phyloP scores from a whole-genome alignment of 2,113 vertebrate species.

The Butastur rufipennis region DNA sequence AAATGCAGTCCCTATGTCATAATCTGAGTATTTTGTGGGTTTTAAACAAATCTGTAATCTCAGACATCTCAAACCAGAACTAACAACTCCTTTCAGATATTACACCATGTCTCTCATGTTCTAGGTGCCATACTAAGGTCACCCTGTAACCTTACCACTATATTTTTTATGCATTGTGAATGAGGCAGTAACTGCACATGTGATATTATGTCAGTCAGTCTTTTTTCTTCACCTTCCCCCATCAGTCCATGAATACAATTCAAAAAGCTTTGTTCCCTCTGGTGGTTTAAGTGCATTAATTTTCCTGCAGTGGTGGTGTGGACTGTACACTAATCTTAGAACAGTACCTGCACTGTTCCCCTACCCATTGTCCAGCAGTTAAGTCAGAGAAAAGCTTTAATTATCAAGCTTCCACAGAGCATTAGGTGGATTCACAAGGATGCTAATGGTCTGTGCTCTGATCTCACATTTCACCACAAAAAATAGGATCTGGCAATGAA shows the following conservation, averaged over 20 bases:
- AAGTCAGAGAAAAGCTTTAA: not conserved
- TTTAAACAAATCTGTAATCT: not conserved
- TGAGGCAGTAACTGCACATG: too few relatives aligned
- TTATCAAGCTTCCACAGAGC: not conserved
- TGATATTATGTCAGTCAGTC: too few relatives aligned
- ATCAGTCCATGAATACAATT: not conserved
- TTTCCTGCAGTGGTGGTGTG: not conserved
- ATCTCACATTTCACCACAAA: not conserved
- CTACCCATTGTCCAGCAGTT: not conserved
- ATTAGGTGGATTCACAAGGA: not conserved
- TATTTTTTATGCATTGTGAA: not conserved
- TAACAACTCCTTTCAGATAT: not conserved
- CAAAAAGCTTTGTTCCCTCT: not conserved
- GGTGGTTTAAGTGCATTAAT: not conserved
- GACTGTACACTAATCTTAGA: not conserved
- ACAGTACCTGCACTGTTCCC: not conserved
- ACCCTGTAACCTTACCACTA: not conserved
- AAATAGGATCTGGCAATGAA: not conserved
- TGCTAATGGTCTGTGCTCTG: not conserved
- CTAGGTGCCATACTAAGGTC: not conserved
- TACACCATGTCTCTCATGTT: not conserved
- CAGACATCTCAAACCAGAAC: not conserved
- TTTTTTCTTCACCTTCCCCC: not conserved
- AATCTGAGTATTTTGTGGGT: not conserved
- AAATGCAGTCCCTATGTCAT: not conserved